Evolutionary conservation across 2,113 vertebrate species (phyloP).

Genomic region (Sinosuthora webbiana): DNA sequence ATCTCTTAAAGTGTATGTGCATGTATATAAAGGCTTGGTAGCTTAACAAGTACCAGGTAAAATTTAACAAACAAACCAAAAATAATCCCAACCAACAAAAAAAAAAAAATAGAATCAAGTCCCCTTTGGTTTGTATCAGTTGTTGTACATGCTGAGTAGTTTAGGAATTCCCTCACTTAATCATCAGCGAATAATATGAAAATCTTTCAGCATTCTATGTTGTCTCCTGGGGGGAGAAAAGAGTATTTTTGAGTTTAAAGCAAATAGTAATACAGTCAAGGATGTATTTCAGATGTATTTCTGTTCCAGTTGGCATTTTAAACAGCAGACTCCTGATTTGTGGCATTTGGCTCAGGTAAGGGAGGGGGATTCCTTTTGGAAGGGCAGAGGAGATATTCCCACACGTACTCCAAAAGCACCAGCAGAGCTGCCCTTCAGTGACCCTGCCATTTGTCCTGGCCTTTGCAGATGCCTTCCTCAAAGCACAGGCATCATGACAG

Average conservation of each 20-base stretch:
- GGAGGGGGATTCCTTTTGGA: background rate
- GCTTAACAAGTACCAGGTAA: background rate
- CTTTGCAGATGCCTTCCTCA: background rate
- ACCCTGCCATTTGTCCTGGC: background rate
- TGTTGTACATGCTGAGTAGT: background rate
- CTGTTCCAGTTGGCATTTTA: background rate
- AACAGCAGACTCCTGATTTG: background rate
- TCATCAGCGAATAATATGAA: background rate
- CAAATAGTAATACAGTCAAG: background rate
- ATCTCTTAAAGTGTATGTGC: background rate
- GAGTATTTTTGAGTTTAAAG: background rate
- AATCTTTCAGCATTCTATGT: background rate
- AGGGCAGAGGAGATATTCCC: background rate
- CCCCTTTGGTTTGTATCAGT: background rate
- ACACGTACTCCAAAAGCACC: background rate
- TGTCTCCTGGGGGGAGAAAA: background rate
- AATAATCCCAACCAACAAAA: accelerated
- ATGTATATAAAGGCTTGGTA: background rate
- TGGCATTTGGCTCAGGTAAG: background rate
- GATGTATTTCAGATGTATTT: background rate
- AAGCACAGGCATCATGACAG: background rate
- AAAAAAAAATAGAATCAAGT: background rate
- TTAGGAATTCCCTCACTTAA: background rate
- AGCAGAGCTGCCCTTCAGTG: background rate
- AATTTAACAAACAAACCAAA: background rate